Conservation (phyloP, 2,113 vertebrate species). For the Phalacrocorax carbo region DNA sequence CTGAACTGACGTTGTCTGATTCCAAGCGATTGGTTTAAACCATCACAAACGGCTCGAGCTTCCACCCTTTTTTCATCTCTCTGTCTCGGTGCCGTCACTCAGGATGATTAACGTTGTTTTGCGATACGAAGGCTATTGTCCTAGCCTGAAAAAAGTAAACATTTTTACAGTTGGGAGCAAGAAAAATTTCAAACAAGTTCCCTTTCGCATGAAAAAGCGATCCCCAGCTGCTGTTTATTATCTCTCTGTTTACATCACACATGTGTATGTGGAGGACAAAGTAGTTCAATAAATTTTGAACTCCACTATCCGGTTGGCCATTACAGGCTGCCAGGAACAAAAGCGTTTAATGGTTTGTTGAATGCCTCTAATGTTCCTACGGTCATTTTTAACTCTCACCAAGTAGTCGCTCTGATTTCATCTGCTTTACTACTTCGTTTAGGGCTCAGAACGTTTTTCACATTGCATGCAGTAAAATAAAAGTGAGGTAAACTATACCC, state of each 20-base stretch:
- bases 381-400: constrained; percentile 40
- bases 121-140: background rate
- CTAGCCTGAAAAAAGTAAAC: constrained; percentile 11
- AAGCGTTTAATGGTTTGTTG: constrained; percentile 47
- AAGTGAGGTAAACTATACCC: background rate
- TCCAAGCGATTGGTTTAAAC: background rate
- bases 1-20: constrained; percentile 26
- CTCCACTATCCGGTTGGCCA: background rate
- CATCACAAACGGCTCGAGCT: background rate
- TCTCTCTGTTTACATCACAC: constrained; percentile 65
- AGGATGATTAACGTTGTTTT: background rate
- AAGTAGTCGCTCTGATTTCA: background rate
- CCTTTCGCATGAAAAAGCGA: constrained; percentile 40
- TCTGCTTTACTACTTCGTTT: background rate
- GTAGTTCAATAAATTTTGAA: constrained; percentile 58
- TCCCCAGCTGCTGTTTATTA: constrained; percentile 70
- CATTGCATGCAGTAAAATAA: background rate
- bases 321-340: background rate
- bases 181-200: constrained; percentile 45
- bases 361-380: constrained; percentile 7
- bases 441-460: background rate
- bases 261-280: constrained; percentile 58
- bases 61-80: background rate
- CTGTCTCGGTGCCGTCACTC: background rate
- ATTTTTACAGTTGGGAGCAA: constrained; percentile 66